Evolutionary conservation across 2,113 vertebrate genomes (phyloP).

Genomic region (Dermatemys mawii): DNA sequence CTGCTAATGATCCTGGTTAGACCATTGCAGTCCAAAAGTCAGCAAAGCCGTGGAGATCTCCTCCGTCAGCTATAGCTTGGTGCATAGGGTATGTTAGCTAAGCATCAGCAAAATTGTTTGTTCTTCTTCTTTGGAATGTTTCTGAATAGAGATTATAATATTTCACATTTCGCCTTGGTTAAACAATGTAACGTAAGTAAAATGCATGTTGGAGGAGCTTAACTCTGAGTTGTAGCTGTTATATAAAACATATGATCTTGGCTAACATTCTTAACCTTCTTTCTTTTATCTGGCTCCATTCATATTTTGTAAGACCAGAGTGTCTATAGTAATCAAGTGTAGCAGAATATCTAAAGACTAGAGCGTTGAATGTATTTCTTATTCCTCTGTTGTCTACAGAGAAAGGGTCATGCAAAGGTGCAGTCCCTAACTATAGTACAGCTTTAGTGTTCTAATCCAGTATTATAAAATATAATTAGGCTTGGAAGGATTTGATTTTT

Average conservation of each 20-base stretch:
- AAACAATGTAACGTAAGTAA: neutral
- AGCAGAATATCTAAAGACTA: too few relatives aligned
- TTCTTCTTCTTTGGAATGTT: neutral
- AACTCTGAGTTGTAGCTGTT: neutral
- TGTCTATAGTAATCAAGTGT: too few relatives aligned
- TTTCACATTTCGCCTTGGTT: neutral
- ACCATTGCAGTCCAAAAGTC: neutral
- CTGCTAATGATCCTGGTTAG: neutral
- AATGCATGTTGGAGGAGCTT: neutral
- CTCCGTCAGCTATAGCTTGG: neutral
- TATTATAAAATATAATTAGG: too few relatives aligned
- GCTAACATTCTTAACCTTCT: neutral
- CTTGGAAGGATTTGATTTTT: too few relatives aligned
- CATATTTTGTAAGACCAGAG: too few relatives aligned
- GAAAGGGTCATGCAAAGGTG: too few relatives aligned
- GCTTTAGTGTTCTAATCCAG: too few relatives aligned
- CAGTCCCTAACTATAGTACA: too few relatives aligned
- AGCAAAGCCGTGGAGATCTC: neutral
- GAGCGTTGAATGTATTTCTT: too few relatives aligned
- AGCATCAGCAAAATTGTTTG: neutral
- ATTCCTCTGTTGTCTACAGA: too few relatives aligned
- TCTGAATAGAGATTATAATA: neutral
- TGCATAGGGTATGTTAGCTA: neutral
- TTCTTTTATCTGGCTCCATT: too few relatives aligned
- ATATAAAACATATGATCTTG: too few relatives aligned